Percentiles rank a stretch among this genome's conserved stretches.
Evolutionary conservation across 2,113 vertebrate genomes (phyloP).

Genomic region (Dromas ardeola): DNA sequence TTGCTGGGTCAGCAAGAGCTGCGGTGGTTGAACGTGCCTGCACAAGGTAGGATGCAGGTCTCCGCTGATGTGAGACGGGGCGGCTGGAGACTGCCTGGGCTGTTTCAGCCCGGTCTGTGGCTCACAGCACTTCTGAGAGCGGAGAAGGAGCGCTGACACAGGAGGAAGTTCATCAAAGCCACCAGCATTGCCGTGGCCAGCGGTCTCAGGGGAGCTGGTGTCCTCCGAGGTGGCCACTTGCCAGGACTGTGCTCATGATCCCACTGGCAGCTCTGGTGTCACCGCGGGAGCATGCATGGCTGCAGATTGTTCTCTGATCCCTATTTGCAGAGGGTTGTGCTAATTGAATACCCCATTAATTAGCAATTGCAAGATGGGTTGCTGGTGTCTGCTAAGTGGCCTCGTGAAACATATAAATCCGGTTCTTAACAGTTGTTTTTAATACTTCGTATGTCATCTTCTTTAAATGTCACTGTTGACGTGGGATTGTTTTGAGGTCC

Average conservation of each 20-base stretch:
- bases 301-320: neutral
- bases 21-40: neutral
- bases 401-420: neutral
- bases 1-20: neutral
- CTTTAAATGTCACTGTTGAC: neutral
- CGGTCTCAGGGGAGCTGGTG: neutral
- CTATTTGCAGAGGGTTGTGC: neutral
- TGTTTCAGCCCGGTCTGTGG: neutral
- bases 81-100: neutral
- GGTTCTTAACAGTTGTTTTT: neutral
- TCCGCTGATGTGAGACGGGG: neutral
- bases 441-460: neutral
- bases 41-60: neutral
- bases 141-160: neutral
- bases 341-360: neutral
- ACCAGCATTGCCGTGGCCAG: neutral
- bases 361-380: neutral
- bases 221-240: neutral
- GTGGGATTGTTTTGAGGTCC: neutral
- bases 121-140: neutral
- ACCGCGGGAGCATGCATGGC: rapidly evolving
- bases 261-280: neutral
- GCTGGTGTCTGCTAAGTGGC: neutral
- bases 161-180: neutral
- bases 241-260: neutral